Base-by-base conservation (phyloP, 1,140 invertebrate species). In the Drosophila ironensis region DNA sequence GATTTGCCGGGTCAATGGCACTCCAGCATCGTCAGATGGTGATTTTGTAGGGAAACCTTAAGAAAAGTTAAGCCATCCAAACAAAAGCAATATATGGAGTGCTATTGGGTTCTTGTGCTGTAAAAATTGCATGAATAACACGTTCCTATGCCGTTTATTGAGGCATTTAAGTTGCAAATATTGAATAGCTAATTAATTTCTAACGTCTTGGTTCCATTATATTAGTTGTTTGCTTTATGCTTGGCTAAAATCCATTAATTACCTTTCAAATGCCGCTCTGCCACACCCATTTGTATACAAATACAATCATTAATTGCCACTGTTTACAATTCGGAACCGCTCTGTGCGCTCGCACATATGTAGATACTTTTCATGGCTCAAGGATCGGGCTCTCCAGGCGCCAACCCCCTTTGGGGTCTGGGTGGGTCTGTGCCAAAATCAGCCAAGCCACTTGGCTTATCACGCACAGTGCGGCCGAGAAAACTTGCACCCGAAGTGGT, bases 361-460 rank as follows among this genome's bases (percentile, higher is more conserved):
- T 41, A 72, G 51, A 59, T 72, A 64, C 68, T 84, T 72, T 76
- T 67, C 60, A 82, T 77, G 61, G 44, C 25, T 63, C 57, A 60
- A 72, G 78, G 63, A 52, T 42, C 70, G 42, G 40, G 42, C 24
- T 40, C 28, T 19, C 16, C 35, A 33, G 11, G 11, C 27, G 25
- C 38, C 35, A 25, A 9, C 20, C 44, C 2, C 22, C 28, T 11
- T 35, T 35, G 19, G 5, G 24, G 9, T 2, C 52, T 20, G 38
- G 14, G 25, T 69, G 33, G 25, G 25, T 59, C 53, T 56, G 76
- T 77, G 72, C 56, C 68, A 64, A 72, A 77, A 61, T 84, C 77
- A 77, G 56, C 50, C 61, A 60, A 77, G 46, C 54, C 73, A 84
- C 77, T 81, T 84, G 77, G 78, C 78, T 84, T 81, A 77, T 63